phyloP scores from a whole-genome alignment of 1,140 invertebrate genomes.

The Trypoxylus dichotomus region DNA sequence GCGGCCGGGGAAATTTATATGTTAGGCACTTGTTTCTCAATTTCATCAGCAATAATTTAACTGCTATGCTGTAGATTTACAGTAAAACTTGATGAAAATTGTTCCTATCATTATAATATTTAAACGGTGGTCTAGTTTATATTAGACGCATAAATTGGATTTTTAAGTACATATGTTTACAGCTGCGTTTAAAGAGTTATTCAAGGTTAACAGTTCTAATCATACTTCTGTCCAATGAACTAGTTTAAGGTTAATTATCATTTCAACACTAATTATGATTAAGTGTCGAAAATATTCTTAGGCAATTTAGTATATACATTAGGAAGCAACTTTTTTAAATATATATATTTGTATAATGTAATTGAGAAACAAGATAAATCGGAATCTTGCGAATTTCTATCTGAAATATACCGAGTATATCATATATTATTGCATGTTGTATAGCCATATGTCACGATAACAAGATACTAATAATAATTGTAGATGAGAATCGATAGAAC shows the following conservation, averaged over 20 bases:
- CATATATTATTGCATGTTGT: constrained; percentile 9
- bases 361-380: background rate
- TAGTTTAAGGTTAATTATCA: background rate
- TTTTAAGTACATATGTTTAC: background rate
- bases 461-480: constrained; percentile 7
- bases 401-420: background rate
- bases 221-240: background rate
- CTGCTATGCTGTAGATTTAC: background rate
- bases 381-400: background rate
- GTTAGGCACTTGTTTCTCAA: constrained; percentile 5
- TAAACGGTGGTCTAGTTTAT: background rate
- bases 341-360: background rate
- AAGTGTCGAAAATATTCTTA: background rate
- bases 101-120: background rate
- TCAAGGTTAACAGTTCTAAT: background rate
- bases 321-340: background rate
- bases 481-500: constrained; percentile 6
- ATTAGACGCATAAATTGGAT: background rate
- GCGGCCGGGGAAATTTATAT: background rate
- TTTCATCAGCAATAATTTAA: background rate
- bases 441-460: constrained; percentile 17
- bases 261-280: constrained; percentile 1
- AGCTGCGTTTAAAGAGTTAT: background rate
- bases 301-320: background rate
- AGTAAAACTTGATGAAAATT: background rate